Base-by-base conservation (phyloP, 2,888 invertebrate species). In the Brachyopa scutellaris region DNA sequence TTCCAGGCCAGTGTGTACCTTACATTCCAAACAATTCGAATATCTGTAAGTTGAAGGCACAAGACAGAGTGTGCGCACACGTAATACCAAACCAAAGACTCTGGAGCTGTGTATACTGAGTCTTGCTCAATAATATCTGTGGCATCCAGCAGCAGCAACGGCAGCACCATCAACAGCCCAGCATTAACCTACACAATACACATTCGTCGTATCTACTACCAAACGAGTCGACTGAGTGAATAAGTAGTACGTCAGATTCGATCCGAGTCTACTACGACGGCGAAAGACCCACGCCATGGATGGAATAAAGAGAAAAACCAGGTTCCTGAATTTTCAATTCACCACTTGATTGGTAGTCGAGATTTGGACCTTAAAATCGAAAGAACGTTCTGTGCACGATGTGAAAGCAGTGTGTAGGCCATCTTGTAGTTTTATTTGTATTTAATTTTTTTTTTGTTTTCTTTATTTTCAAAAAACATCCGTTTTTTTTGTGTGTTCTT, bases 281-380 rank as follows among this genome's bases (percentile, higher is more conserved):
- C 57, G 47, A 69, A 69, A 69, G 69, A 69, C 61, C 64, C 38
- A 42, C 19, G 29, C 45, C 64, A 66, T 47, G 47, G 33, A 73
- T 62, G 67, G 62, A 70, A 72, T 33, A 70, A 77, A 82, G 76
- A 77, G 82, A 82, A 82, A 82, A 82, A 77, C 82, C 82, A 82
- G 77, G 77, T 82, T 82, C 77, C 82, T 82, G 82, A 82, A 72
- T 82, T 82, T 77, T 77, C 70, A 82, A 77, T 82, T 82, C 82
- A 82, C 82, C 82, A 77, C 82, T 77, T 82, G 77, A 82, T 82
- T 82, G 82, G 77, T 82, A 82, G 82, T 82, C 82, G 82, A 82
- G 82, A 82, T 82, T 82, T 82, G 82, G 82, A 82, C 76, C 82
- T 82, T 82, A 77, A 76, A 82, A 82, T 66, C 82, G 82, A 72